These are phyloP conservation scores for Siniperca obscura DNA, from an alignment of 2,797 vertebrate species.

Conservation along the genomic window DNA sequence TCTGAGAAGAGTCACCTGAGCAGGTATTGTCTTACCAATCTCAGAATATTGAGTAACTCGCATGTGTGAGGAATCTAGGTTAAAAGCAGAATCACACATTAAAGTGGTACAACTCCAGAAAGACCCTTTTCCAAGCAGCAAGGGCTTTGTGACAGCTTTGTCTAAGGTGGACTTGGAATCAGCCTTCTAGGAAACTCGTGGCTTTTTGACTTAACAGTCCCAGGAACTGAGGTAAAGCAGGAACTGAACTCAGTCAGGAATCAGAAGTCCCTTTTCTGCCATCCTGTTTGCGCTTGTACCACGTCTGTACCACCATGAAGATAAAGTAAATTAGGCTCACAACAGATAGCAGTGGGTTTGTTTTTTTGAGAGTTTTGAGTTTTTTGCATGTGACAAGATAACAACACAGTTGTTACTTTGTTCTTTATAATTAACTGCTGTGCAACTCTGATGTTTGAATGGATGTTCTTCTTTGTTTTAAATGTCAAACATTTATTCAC, in stretches of 20 bases:
- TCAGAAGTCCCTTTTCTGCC: not conserved
- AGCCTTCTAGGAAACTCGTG: not conserved
- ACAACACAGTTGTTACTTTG: not conserved
- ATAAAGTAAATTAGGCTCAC: not conserved
- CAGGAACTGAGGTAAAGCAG: not conserved
- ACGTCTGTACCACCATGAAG: not conserved
- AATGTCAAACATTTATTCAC: not conserved
- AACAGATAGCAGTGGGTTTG: not conserved
- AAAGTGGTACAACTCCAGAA: conserved; percentile 22
- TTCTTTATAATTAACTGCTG: not conserved
- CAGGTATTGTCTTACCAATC: conserved; percentile 33
- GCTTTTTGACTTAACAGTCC: not conserved
- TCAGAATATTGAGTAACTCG: conserved; percentile 3
- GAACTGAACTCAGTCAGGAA: not conserved
- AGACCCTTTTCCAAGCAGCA: not conserved
- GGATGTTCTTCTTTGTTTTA: not conserved
- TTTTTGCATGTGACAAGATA: not conserved
- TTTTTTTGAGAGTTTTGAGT: not conserved
- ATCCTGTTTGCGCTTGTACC: conserved; percentile 1
- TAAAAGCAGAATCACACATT: conserved; percentile 29
- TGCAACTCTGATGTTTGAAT: not conserved
- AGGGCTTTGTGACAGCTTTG: conserved; percentile 22
- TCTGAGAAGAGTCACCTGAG: conserved; percentile 38
- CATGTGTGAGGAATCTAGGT: not conserved
- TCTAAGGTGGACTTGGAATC: conserved; percentile 14